Percentiles rank a stretch among this genome's conserved stretches.
These are phyloP conservation scores for Anolis apletophallus DNA, from an alignment of 2,797 vertebrate species.

Conservation along the genomic window DNA sequence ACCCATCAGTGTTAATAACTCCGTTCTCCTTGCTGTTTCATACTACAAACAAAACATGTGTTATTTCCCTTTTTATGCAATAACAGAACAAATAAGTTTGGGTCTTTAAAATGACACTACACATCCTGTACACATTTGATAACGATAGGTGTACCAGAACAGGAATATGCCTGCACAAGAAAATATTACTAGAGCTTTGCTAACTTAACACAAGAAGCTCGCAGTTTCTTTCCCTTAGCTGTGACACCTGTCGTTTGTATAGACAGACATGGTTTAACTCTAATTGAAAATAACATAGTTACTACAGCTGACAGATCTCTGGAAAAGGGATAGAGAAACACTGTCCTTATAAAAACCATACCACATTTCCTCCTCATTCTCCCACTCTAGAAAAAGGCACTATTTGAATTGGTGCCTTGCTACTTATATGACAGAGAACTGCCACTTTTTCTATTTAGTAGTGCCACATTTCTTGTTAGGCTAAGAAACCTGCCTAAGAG, in stretches of 20 bases:
- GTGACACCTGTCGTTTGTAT: conserved; percentile 59
- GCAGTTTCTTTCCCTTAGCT: conserved; percentile 36
- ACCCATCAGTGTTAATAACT: neutral
- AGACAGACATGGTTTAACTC: conserved; percentile 38
- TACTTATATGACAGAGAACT: conserved; percentile 48
- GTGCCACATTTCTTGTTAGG: conserved; percentile 12
- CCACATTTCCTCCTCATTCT: neutral
- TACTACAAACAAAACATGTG: neutral
- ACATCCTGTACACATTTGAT: conserved; percentile 8
- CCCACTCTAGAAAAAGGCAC: conserved; percentile 14
- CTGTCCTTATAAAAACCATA: conserved; percentile 26
- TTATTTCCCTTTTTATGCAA: neutral
- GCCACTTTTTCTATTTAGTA: conserved; percentile 39
- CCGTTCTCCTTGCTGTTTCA: no score
- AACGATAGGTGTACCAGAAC: conserved; percentile 32
- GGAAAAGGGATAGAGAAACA: neutral
- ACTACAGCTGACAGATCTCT: conserved; percentile 57
- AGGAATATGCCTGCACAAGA: conserved; percentile 32
- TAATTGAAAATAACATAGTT: conserved; percentile 68
- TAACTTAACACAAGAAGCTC: conserved; percentile 46
- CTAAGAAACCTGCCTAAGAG: neutral
- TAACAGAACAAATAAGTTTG: no score
- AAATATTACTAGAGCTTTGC: conserved; percentile 35
- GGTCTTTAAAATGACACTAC: neutral
- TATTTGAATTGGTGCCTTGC: neutral